Percentiles rank a stretch among this genome's conserved stretches.
Evolutionary conservation across 1,140 invertebrate species (phyloP).

Genomic region (Andrena cerasifolii): DNA sequence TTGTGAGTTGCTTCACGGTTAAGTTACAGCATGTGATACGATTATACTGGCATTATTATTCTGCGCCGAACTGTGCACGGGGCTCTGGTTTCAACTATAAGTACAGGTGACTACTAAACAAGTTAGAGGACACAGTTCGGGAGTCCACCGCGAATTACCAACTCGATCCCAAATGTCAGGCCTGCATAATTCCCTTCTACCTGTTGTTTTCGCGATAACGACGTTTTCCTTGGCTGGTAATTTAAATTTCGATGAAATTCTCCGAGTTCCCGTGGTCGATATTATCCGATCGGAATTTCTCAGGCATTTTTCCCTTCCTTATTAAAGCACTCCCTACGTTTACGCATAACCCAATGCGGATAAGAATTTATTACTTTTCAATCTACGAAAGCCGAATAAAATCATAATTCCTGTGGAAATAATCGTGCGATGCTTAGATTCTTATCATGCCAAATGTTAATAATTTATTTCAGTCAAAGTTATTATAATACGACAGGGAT

Average conservation of each 20-base stretch:
- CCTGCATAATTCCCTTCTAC: slow-evolving; percentile 21
- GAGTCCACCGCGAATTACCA: slow-evolving; percentile 57
- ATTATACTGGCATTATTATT: slow-evolving; percentile 60
- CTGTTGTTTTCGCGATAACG: slow-evolving; percentile 52
- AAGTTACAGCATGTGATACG: slow-evolving; percentile 47
- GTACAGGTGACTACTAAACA: slow-evolving; percentile 46
- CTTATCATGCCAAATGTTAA: neutral
- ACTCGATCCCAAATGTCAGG: slow-evolving; percentile 48
- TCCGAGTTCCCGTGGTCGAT: slow-evolving; percentile 21
- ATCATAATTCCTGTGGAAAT: neutral
- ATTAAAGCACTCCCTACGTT: slow-evolving; percentile 16
- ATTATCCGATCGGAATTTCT: slow-evolving; percentile 37
- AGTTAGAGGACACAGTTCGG: slow-evolving; percentile 56
- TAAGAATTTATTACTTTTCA: slow-evolving; percentile 15
- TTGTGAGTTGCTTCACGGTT: slow-evolving; percentile 10
- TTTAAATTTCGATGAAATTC: slow-evolving; percentile 55
- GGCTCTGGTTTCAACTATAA: slow-evolving; percentile 43
- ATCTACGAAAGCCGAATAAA: neutral
- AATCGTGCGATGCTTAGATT: neutral
- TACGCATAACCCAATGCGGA: neutral
- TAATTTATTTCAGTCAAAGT: too few relatives aligned
- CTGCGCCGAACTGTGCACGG: slow-evolving; percentile 37
- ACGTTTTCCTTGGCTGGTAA: slow-evolving; percentile 41
- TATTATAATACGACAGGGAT: too few relatives aligned
- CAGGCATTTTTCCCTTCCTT: slow-evolving; percentile 22